These are phyloP conservation scores for Cyprinodon variegatus DNA, from an alignment of 2,113 vertebrate genomes.

Conservation along the genomic window DNA sequence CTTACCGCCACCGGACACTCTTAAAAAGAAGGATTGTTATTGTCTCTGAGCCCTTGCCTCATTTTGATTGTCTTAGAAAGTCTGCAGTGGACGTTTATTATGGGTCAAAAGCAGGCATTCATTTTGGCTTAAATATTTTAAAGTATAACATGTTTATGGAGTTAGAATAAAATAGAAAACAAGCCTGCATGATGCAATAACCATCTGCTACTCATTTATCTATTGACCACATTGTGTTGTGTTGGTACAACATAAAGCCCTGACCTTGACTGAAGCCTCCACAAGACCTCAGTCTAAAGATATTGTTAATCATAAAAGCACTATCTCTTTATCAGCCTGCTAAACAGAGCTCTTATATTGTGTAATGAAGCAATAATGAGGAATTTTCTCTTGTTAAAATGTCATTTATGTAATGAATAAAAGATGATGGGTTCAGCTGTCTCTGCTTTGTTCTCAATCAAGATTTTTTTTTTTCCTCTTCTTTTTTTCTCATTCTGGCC, in stretches of 20 bases:
- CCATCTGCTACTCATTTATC: conserved; percentile 27
- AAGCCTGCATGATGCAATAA: not conserved
- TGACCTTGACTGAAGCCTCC: conserved; percentile 75
- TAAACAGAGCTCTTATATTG: conserved; percentile 77
- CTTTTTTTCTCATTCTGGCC: conserved; percentile 52
- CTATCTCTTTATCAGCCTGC: conserved; percentile 76
- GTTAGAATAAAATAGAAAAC: not conserved
- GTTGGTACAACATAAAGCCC: conserved; percentile 74
- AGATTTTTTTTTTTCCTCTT: conserved; percentile 22
- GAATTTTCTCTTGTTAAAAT: conserved; percentile 81
- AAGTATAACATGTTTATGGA: not conserved
- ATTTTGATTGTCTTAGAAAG: conserved; percentile 80
- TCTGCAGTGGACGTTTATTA: not conserved
- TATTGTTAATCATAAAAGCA: conserved; percentile 79
- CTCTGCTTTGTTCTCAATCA: conserved; percentile 78
- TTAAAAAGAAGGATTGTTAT: conserved; percentile 88
- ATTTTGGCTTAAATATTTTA: not conserved
- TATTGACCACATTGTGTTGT: conserved; percentile 52
- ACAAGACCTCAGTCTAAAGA: conserved; percentile 68
- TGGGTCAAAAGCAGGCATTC: not conserved
- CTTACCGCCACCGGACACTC: conserved; percentile 78
- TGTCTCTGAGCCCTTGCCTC: conserved; percentile 83
- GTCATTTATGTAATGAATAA: conserved; percentile 81
- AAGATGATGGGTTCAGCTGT: conserved; percentile 78
- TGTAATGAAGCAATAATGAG: conserved; percentile 81